Conservation (phyloP, 2,888 invertebrate genomes). For the Andrena chrysosceles region DNA sequence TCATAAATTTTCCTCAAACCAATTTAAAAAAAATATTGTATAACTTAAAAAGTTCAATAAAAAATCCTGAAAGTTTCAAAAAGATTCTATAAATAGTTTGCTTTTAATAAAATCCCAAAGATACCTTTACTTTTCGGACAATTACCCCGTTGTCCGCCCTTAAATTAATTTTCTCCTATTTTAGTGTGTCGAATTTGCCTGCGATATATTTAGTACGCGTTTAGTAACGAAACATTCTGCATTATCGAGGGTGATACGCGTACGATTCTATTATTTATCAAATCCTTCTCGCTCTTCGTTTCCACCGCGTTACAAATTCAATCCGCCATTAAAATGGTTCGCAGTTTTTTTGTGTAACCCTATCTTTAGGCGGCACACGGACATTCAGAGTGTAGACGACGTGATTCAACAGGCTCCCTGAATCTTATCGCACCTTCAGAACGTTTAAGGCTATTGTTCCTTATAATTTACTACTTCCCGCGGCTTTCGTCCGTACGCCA, state of each 20-base stretch:
- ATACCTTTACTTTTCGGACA: no score
- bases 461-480: slow-evolving; percentile 36
- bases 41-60: no score
- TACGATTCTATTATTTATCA: slow-evolving; percentile 50
- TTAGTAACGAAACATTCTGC: no score
- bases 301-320: slow-evolving; percentile 32
- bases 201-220: no score
- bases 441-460: slow-evolving; percentile 23
- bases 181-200: no score
- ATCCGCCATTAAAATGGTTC: slow-evolving; percentile 11
- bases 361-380: slow-evolving; percentile 1
- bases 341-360: not conserved
- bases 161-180: no score
- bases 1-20: no score
- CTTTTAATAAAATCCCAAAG: no score
- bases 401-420: slow-evolving; percentile 8
- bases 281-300: slow-evolving; percentile 43
- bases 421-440: slow-evolving; percentile 10
- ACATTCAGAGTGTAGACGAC: slow-evolving; percentile 8
- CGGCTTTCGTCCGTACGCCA: slow-evolving; percentile 2
- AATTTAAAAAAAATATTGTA: no score
- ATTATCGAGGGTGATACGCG: slow-evolving; percentile 59
- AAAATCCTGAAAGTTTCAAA: no score
- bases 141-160: no score
- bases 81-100: no score